Base-by-base conservation (phyloP, 1,140 invertebrate genomes). In the Drosophila miranda region DNA sequence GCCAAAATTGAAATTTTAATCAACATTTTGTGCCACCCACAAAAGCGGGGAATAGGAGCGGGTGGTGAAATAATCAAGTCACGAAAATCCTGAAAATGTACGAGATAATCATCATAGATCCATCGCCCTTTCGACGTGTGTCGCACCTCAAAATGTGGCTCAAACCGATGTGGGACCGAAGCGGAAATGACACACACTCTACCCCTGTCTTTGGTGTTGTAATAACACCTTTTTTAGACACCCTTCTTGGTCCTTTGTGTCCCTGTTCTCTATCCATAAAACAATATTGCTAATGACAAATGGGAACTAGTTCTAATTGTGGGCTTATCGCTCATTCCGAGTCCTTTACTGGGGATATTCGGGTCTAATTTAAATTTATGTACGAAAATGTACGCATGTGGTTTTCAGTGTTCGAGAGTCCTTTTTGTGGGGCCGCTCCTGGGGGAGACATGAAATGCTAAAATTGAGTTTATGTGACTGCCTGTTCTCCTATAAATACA, bases 1-100 rank as follows among this genome's bases (percentile, higher is more conserved):
- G 53, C 62, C 60, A 34, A 83, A 83, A 83, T 84, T 79, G 78
- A 83, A 83, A 84, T 83, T 83, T 83, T 83, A 83, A 83, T 83
- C 80, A 75, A 76, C 52, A 42, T 53, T 68, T 66, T 74, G 51
- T 41, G 41, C 54, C 64, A 68, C 61, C 30, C 64, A 42, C 49
- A 67, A 23, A 26, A 19, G 19, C 19, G 1, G 19, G 19, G 19
- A 19, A 46, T 53, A 53, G 28, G 28, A 56, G 19, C 21, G 46
- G 30, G 59, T 48, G 66, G 61, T 30, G 55, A 78, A 70, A 75
- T 83, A 83, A 83, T 83, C 79, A 83, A 78, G 58, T 59, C 50
- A 56, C 67, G 52, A 75, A 68, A 72, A 75, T 83, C 66, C 66
- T 66, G 11, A 38, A 72, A 83, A 68, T 55, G 75, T 55, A 5